Conservation (phyloP, 2,888 invertebrate species). For the Choristoneura rosaceana region DNA sequence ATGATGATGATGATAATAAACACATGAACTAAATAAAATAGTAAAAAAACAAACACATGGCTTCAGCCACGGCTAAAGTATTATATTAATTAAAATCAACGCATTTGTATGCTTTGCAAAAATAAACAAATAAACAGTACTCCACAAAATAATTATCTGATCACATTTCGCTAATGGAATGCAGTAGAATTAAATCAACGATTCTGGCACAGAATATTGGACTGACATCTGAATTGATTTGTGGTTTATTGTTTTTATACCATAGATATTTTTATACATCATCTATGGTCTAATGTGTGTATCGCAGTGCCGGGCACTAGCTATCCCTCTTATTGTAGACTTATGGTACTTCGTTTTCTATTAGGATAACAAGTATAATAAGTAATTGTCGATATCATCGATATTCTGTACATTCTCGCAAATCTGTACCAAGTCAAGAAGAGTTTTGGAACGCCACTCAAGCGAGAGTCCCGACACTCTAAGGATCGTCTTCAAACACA, state of each 20-base stretch:
- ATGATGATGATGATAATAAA: no score
- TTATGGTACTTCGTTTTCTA: no score
- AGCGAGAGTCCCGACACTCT: not conserved
- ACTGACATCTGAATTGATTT: not conserved
- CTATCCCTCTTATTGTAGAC: no score
- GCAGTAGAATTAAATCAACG: not conserved
- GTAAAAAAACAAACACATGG: no score
- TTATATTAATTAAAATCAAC: not conserved
- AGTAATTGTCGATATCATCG: not conserved
- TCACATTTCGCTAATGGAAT: not conserved
- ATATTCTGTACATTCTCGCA: not conserved
- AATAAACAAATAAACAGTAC: not conserved
- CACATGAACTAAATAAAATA: no score
- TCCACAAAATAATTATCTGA: not conserved
- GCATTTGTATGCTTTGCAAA: not conserved
- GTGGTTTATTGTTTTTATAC: not conserved
- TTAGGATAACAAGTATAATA: no score
- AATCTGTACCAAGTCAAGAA: not conserved
- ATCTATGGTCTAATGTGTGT: no score
- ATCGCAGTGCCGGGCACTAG: not conserved
- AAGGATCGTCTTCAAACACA: conserved; percentile 6
- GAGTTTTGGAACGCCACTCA: not conserved
- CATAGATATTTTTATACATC: no score
- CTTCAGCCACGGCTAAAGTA: no score
- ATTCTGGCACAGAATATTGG: not conserved